Base-by-base conservation (phyloP, 2,797 vertebrate genomes). In the Thaleichthys pacificus region DNA sequence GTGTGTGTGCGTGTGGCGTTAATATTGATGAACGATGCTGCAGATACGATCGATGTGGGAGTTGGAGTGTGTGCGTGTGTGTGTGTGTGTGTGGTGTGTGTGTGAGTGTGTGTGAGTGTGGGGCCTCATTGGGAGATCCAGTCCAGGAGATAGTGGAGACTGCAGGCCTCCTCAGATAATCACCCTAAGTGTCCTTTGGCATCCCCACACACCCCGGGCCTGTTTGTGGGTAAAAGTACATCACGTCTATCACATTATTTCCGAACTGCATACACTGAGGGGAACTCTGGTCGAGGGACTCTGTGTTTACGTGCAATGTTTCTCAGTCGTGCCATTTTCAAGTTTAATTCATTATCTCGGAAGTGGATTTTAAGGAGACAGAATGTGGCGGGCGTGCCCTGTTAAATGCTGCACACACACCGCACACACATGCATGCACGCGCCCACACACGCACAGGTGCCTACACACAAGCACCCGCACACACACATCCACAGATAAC, bases 21-120 rank as follows among this genome's bases (percentile, higher is more conserved):
- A 89, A 88, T 87, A 83, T 84, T 89, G 88, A 89, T 90, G 79
- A 91, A 89, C 85, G 87, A 84, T 80, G 76, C 69, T 66, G 73
- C 83, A 81, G 68, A 68, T 32, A 32, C 71, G 73, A 79, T 86
- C 71, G 79, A 86, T 87, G 70, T 30, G 24, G 42, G 74, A 79
- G 62, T 73, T 75, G 17, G 58, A 69, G 38, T 68, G 67, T 54
- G 58, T 71, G 61, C 80, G 2, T 49, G 32, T 71, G 47, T 56
- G 26, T n/a, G n/a, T n/a, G n/a, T n/a, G n/a, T n/a, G n/a, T n/a
- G n/a, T n/a, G 60, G 61, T 66, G 60, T 12, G 19, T 3, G 49
- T 70, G 3, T 62, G 63, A 72, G 70, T 81, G 63, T 47, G 9
- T 78, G 74, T 30, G 69, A 63, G 51, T 32, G 42, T 22, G 42